Percentiles rank a stretch among this genome's conserved stretches.
These are phyloP conservation scores for Buteo buteo DNA, from an alignment of 2,113 vertebrate species.

Conservation along the genomic window DNA sequence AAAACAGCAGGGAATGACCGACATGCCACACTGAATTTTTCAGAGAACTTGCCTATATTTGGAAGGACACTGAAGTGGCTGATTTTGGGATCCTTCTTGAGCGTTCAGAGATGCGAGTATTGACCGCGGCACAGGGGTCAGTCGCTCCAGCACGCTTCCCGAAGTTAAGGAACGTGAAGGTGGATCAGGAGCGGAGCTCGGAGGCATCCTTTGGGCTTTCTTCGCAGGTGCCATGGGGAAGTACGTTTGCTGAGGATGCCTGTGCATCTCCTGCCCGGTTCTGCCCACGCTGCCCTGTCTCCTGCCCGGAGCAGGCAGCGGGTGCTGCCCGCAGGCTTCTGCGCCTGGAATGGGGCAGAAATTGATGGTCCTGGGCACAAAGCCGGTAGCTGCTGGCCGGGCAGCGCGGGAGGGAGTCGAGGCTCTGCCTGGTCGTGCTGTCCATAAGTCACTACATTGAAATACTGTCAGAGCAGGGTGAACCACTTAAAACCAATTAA, in stretches of 20 bases:
- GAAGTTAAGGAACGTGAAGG: rapidly evolving
- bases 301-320: neutral
- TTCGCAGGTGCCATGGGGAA: neutral
- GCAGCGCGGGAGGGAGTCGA: rapidly evolving
- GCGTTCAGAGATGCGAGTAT: rapidly evolving
- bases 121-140: rapidly evolving
- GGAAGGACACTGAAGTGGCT: neutral
- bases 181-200: neutral
- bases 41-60: neutral
- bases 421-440: neutral
- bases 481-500: neutral
- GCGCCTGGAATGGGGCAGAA: neutral
- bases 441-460: rapidly evolving
- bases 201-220: neutral
- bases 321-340: neutral
- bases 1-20: neutral
- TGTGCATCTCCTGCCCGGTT: rapidly evolving
- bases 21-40: neutral
- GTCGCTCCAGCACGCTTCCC: rapidly evolving
- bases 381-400: rapidly evolving
- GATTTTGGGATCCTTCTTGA: neutral
- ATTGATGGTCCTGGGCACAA: too few relatives aligned
- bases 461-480: neutral
- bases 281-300: neutral
- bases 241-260: neutral